Percentiles rank a stretch among this genome's conserved stretches.
These are phyloP conservation scores for Eptatretus burgeri DNA, from an alignment of 2,113 vertebrate species.

Conservation along the genomic window DNA sequence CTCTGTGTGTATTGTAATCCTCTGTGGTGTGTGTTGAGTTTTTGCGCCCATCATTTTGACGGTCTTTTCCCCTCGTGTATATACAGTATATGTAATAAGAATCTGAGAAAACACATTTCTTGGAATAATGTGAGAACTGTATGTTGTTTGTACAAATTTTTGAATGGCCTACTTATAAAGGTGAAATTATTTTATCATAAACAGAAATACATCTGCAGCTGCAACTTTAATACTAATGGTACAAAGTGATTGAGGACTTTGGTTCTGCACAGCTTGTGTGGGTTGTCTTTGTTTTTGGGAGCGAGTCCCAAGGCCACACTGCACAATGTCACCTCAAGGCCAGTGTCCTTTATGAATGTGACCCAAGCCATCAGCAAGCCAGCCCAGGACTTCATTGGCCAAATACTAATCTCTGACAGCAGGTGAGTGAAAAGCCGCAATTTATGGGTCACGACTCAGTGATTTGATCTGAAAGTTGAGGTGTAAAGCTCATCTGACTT, in stretches of 20 bases:
- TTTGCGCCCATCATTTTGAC: too few species aligned
- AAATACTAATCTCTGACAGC: slow-evolving; percentile 54
- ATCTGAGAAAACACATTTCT: too few species aligned
- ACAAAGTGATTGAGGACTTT: not conserved
- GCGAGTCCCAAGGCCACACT: slow-evolving; percentile 61
- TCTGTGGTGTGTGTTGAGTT: too few species aligned
- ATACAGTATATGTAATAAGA: too few species aligned
- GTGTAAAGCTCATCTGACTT: too few species aligned
- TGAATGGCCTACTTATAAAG: not conserved
- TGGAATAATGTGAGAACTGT: not conserved
- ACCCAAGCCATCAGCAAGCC: slow-evolving; percentile 61
- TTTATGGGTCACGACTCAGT: too few species aligned
- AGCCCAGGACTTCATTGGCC: slow-evolving; percentile 81
- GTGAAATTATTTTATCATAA: not conserved
- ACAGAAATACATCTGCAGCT: too few species aligned
- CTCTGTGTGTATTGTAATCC: too few species aligned
- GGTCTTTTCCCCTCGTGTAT: too few species aligned
- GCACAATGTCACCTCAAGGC: slow-evolving; percentile 77
- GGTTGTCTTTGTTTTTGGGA: slow-evolving; percentile 72
- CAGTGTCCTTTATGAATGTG: slow-evolving; percentile 65
- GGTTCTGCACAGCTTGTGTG: slow-evolving; percentile 31
- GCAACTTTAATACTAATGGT: not conserved
- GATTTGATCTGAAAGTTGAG: too few species aligned
- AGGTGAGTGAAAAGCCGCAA: slow-evolving; percentile 31
- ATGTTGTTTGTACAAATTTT: not conserved